Conservation (phyloP, 1,140 invertebrate genomes). For the Scaptomyza montana region DNA sequence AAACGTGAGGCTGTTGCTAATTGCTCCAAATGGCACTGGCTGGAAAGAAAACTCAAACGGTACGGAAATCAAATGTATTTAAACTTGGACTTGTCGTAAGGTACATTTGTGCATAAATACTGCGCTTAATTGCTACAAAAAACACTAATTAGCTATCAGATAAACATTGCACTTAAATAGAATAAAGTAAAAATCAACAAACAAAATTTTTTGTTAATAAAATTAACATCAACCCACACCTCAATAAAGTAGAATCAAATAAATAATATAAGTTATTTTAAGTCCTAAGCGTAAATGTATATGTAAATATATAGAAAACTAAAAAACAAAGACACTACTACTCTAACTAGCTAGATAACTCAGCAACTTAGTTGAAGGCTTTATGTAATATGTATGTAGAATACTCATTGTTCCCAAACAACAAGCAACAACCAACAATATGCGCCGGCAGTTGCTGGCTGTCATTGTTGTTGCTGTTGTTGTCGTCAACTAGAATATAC, state of each 20-base stretch:
- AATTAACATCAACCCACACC: conserved; percentile 47
- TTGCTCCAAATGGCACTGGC: conserved; percentile 71
- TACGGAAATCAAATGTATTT: conserved; percentile 42
- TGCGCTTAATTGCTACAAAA: conserved; percentile 52
- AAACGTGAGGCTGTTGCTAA: conserved; percentile 9
- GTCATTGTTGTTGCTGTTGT: conserved; percentile 37
- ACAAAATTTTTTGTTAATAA: conserved; percentile 21
- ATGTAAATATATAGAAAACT: conserved; percentile 24
- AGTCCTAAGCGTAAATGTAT: conserved; percentile 5
- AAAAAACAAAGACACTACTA: conserved; percentile 21
- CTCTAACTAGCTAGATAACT: conserved; percentile 44
- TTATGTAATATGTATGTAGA: conserved; percentile 55
- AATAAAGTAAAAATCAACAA: conserved; percentile 15
- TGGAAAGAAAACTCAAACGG: conserved; percentile 75
- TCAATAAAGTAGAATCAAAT: conserved; percentile 17
- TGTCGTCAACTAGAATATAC: conserved; percentile 80
- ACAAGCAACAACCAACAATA: conserved; percentile 54
- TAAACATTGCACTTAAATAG: conserved; percentile 62
- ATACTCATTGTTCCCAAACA: conserved; percentile 71
- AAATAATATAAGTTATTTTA: conserved; percentile 20
- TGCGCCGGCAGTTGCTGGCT: conserved; percentile 31
- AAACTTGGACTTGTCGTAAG: conserved; percentile 54
- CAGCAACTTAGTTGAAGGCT: conserved; percentile 68
- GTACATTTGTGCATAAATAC: conserved; percentile 82
- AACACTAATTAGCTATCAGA: conserved; percentile 51